Evolutionary conservation across 2,888 invertebrate species (phyloP), one percentile per base, ranked within the genome.

Genomic region (Tipula helvola): DNA sequence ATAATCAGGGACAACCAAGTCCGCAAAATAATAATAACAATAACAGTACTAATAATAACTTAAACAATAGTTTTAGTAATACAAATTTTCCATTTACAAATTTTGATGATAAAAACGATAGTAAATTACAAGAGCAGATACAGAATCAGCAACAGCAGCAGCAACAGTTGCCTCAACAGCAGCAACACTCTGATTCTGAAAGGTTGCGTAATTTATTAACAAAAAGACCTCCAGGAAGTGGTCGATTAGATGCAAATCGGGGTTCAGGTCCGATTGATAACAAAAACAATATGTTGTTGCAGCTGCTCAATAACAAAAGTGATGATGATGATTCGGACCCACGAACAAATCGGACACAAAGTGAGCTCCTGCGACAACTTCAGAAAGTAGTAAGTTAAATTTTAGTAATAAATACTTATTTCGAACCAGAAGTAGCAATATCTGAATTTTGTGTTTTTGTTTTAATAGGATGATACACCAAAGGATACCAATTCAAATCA

Each of bases 271-370:
- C 87, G 87, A 89, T 90, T 85, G 90, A 91, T 88, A 88, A 89
- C 86, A 88, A 90, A 87, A 90, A 89, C 85, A 88, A 90, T 87
- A 90, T 87, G 87, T 83, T 86, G 88, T 91, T 91, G 36, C 90
- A 96, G 96, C 93, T 97, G 91, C 92, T 97, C 88, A 97, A 96
- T 90, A 96, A 96, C 88, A 96, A 95, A 91, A 95, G 94, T 87
- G 96, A 96, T 89, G 96, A 96, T 89, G 96, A 96, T 88, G 94
- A 95, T 87, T 95, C 95, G 92, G 92, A 88, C 92, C 93, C 89
- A 93, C 44, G 88, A 89, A 87, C 91, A 89, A 18, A 71, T 88
- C 88, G 85, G 86, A 87, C 85, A 89, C 92, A 92, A 86, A 93
- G 93, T 89, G 94, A 93, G 86, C 90, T 94, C 41, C 91, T 94